Conservation (phyloP, 2,888 invertebrate genomes). For the Andrena trimmerana region DNA sequence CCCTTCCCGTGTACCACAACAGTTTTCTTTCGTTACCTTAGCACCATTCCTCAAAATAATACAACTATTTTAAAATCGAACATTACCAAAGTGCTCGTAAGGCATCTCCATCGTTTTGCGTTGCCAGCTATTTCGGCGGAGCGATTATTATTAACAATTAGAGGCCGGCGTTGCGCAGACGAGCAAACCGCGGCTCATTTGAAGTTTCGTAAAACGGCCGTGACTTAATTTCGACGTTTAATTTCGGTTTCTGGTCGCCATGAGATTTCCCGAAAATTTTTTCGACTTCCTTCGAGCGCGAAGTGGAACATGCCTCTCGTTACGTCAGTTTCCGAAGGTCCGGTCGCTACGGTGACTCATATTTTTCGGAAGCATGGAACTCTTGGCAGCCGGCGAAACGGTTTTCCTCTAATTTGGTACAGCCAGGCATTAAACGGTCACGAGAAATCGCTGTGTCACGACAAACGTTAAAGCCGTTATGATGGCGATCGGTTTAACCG, state of each 20-base stretch:
- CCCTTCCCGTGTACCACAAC: too few species aligned
- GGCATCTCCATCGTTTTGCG: background rate
- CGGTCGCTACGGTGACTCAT: slow-evolving; percentile 12
- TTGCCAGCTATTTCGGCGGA: background rate
- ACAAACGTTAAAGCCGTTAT: slow-evolving; percentile 7
- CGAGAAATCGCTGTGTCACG: slow-evolving; percentile 37
- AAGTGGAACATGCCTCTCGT: slow-evolving; percentile 28
- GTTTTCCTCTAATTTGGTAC: slow-evolving; percentile 37
- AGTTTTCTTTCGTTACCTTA: background rate
- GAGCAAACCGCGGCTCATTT: slow-evolving; percentile 9
- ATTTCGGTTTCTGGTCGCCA: slow-evolving; percentile 14
- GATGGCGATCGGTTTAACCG: slow-evolving; percentile 13
- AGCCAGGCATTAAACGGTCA: slow-evolving; percentile 23
- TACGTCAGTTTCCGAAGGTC: slow-evolving; percentile 16
- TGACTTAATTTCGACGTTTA: slow-evolving; percentile 31
- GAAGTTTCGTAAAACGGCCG: slow-evolving; percentile 19
- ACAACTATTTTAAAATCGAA: background rate
- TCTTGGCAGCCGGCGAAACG: slow-evolving; percentile 37
- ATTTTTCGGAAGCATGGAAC: slow-evolving; percentile 24
- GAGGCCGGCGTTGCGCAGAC: background rate
- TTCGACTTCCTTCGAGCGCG: background rate
- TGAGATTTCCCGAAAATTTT: background rate
- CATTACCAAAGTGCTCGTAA: background rate
- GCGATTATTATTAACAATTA: slow-evolving; percentile 16
- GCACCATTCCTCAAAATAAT: background rate